Evolutionary conservation across 1,140 invertebrate genomes (phyloP).

Genomic region (Drosophila pseudoobscura): DNA sequence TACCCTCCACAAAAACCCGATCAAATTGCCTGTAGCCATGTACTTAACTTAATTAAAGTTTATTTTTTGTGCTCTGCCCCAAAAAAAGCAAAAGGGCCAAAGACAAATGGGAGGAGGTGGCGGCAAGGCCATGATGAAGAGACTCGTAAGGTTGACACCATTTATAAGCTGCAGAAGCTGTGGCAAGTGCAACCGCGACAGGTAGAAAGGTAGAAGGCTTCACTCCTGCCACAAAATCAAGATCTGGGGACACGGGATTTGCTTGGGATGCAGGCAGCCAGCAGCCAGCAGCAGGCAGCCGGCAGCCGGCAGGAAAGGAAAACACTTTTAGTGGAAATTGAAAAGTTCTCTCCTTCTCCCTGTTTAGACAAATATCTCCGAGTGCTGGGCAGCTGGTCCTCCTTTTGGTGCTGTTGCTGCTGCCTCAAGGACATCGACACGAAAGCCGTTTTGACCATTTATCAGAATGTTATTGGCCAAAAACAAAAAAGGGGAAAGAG

Average conservation of each 20-base stretch:
- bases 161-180: slow-evolving; percentile 61
- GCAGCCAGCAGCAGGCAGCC: neutral
- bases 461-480: slow-evolving; percentile 75
- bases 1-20: slow-evolving; percentile 7
- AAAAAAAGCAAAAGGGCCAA: slow-evolving; percentile 30
- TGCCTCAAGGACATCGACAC: slow-evolving; percentile 64
- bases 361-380: slow-evolving; percentile 63
- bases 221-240: slow-evolving; percentile 60
- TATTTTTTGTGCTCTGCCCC: slow-evolving; percentile 42
- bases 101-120: slow-evolving; percentile 48
- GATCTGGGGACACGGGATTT: slow-evolving; percentile 35
- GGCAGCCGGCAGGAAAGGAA: slow-evolving; percentile 21
- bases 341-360: slow-evolving; percentile 51
- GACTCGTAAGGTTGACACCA: slow-evolving; percentile 38
- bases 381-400: slow-evolving; percentile 3
- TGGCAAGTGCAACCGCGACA: slow-evolving; percentile 54
- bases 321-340: slow-evolving; percentile 71
- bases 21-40: slow-evolving; percentile 18
- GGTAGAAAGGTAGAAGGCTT: slow-evolving; percentile 43
- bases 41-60: slow-evolving; percentile 78
- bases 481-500: slow-evolving; percentile 14
- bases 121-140: slow-evolving; percentile 28
- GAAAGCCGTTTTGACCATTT: slow-evolving; percentile 76
- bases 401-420: too few relatives aligned
- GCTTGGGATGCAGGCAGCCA: slow-evolving; percentile 14